These are phyloP conservation scores for Trichoplusia ni DNA, from an alignment of 1,140 invertebrate species.

Conservation along the genomic window DNA sequence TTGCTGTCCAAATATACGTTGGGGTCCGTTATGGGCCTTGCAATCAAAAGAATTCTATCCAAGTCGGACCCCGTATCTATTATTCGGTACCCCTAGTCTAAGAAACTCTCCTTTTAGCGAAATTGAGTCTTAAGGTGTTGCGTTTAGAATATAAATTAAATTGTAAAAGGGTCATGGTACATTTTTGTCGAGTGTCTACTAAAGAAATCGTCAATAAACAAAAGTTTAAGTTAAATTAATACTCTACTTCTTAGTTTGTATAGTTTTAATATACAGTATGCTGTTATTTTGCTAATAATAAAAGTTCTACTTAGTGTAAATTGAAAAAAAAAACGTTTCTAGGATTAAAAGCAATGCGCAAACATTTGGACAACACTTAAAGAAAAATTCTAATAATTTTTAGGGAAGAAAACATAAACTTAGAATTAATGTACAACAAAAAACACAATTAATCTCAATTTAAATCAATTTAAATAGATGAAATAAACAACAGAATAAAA, in stretches of 20 bases:
- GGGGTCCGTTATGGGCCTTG: slow-evolving; percentile 75
- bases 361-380: too few relatives aligned
- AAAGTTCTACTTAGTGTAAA: too few relatives aligned
- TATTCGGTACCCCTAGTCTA: slow-evolving; percentile 70
- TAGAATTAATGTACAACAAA: too few relatives aligned
- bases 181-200: slow-evolving; percentile 71
- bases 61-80: slow-evolving; percentile 78
- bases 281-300: too few relatives aligned
- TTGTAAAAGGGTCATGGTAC: slow-evolving; percentile 17
- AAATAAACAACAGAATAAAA: slow-evolving; percentile 24
- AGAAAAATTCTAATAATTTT: too few relatives aligned
- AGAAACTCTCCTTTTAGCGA: slow-evolving; percentile 29
- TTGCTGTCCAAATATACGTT: slow-evolving; percentile 81
- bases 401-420: too few relatives aligned
- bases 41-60: slow-evolving; percentile 77
- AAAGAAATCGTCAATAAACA: slow-evolving; percentile 80
- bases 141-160: slow-evolving; percentile 28
- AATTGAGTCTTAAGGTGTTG: slow-evolving; percentile 26
- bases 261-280: slow-evolving; percentile 51
- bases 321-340: too few relatives aligned
- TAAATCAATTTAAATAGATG: too few relatives aligned
- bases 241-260: slow-evolving; percentile 60
- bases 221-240: slow-evolving; percentile 77
- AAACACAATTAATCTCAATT: neutral
- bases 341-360: too few relatives aligned